A percentile compares a stretch with the other conserved stretches of the same genome.
phyloP scores from a whole-genome alignment of 2,888 invertebrate species.

The Hemicrepidius hirtus region DNA sequence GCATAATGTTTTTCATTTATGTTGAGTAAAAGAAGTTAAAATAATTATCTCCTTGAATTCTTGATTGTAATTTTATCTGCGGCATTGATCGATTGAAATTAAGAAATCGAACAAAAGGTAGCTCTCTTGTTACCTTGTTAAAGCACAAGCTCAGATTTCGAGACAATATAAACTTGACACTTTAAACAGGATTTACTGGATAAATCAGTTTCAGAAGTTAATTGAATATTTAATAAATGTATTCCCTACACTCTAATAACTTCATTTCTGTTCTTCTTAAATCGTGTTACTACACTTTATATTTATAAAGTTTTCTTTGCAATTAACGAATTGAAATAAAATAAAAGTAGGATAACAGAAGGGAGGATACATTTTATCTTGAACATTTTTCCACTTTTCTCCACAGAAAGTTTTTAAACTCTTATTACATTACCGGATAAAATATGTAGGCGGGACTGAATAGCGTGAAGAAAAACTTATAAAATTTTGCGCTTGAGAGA shows the following conservation, averaged over 20 bases:
- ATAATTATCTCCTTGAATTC: no score
- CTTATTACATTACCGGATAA: slow-evolving; percentile 11
- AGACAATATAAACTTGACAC: neutral
- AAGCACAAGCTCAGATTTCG: neutral
- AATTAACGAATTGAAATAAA: neutral
- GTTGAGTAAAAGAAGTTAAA: no score
- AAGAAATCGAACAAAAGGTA: no score
- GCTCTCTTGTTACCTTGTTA: neutral
- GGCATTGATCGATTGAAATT: no score
- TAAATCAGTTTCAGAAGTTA: slow-evolving; percentile 6
- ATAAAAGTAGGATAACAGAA: neutral
- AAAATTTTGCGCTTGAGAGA: slow-evolving; percentile 20
- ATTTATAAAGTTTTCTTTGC: neutral
- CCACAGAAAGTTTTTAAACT: slow-evolving; percentile 4
- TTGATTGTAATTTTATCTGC: neutral
- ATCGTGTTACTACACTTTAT: no score
- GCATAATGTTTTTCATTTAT: no score
- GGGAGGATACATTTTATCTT: slow-evolving; percentile 4
- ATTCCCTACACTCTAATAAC: neutral
- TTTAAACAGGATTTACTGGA: neutral
- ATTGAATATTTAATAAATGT: slow-evolving; percentile 13
- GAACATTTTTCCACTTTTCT: neutral
- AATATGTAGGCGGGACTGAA: slow-evolving; percentile 11
- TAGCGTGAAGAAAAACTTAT: neutral
- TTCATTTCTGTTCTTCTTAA: no score